Conservation (phyloP, 2,113 vertebrate species). For the Uria lomvia region DNA sequence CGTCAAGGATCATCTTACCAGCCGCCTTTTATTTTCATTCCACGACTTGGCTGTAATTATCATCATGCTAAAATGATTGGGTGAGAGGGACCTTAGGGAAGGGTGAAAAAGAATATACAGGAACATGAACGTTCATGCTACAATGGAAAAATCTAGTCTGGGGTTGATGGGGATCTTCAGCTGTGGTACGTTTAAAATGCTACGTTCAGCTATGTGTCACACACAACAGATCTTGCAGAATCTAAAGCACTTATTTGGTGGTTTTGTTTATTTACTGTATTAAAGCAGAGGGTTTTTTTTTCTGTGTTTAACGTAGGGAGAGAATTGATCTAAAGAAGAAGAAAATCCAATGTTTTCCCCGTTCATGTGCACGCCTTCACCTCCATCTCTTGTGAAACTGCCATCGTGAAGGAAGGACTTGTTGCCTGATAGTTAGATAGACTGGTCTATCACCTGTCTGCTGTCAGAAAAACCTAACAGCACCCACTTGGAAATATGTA, state of each 20-base stretch:
- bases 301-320: not conserved
- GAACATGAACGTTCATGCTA: not conserved
- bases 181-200: not conserved
- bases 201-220: not conserved
- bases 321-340: not conserved
- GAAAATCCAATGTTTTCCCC: not conserved
- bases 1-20: conserved; percentile 19
- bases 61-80: not conserved
- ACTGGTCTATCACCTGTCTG: not conserved
- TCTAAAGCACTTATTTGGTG: not conserved
- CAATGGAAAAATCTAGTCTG: not conserved
- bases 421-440: not conserved
- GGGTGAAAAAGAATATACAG: not conserved
- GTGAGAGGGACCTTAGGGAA: not conserved
- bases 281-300: not conserved
- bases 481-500: not conserved
- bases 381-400: not conserved
- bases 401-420: not conserved
- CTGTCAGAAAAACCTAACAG: not conserved
- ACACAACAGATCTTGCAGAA: not conserved
- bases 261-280: not conserved
- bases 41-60: conserved; percentile 25
- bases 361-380: not conserved
- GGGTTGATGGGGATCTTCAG: not conserved
- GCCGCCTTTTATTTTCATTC: conserved; percentile 10